Percentiles rank a stretch among this genome's conserved stretches.
Conservation (phyloP, 2,797 vertebrate genomes). For the Carapus acus region DNA sequence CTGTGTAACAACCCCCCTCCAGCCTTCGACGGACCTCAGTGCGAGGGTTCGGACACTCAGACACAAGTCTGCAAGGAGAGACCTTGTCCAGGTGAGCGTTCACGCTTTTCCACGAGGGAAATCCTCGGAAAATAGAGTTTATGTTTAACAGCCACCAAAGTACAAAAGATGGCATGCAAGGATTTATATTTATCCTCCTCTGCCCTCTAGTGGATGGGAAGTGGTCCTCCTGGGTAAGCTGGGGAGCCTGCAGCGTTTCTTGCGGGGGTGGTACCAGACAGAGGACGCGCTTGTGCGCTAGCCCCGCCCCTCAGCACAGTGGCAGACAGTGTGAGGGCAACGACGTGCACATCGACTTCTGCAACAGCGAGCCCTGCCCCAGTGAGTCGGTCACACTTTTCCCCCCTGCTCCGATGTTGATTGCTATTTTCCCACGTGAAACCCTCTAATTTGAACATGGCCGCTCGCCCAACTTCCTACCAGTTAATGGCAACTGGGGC, state of each 20-base stretch:
- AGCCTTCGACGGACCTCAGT: conserved; percentile 75
- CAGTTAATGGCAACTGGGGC: conserved; percentile 91
- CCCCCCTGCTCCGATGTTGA: too few species aligned
- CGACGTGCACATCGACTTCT: conserved; percentile 86
- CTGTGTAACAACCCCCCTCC: conserved; percentile 87
- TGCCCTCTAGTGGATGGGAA: conserved; percentile 84
- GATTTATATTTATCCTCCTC: not conserved
- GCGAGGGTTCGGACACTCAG: conserved; percentile 81
- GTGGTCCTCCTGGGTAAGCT: conserved; percentile 87
- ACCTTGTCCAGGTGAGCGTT: conserved; percentile 84
- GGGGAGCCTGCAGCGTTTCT: conserved; percentile 87
- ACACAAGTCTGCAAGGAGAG: conserved; percentile 84
- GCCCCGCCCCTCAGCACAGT: conserved; percentile 80
- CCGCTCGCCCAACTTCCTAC: not conserved
- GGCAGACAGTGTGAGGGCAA: conserved; percentile 87
- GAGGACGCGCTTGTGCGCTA: conserved; percentile 83
- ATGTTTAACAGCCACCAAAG: too few species aligned
- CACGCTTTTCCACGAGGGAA: too few species aligned
- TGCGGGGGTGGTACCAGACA: conserved; percentile 89
- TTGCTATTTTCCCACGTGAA: too few species aligned
- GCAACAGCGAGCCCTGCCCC: conserved; percentile 90
- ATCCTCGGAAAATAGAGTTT: too few species aligned
- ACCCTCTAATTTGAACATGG: not conserved
- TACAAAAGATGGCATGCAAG: too few species aligned
- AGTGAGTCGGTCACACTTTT: conserved; percentile 70